These are phyloP conservation scores for Bugula neritina DNA, from an alignment of 2,888 invertebrate genomes.

Conservation along the genomic window DNA sequence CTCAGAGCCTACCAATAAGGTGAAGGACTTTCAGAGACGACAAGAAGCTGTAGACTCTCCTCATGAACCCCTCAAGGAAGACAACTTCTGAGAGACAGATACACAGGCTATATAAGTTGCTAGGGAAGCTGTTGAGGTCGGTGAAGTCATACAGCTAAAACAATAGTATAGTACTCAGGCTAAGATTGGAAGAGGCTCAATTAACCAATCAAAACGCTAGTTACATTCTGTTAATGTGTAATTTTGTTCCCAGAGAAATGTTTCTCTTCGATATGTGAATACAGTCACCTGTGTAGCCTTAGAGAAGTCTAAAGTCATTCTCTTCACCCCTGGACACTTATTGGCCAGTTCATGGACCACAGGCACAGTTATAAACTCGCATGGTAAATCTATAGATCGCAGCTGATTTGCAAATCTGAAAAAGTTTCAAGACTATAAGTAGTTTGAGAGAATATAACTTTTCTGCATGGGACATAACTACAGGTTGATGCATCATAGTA, in stretches of 20 bases:
- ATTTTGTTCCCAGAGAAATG: too few species aligned
- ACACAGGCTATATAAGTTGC: conserved; percentile 86
- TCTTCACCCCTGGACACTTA: conserved; percentile 58
- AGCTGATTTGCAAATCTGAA: conserved; percentile 74
- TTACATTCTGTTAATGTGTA: too few species aligned
- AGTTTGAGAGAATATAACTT: too few species aligned
- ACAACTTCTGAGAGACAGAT: conserved; percentile 98
- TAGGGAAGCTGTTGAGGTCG: conserved; percentile 96
- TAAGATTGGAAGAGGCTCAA: background rate
- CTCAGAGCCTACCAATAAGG: conserved; percentile 82
- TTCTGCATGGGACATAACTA: too few species aligned
- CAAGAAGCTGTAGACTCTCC: conserved; percentile 98
- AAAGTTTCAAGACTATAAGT: too few species aligned
- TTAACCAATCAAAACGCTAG: too few species aligned
- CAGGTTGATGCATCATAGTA: too few species aligned
- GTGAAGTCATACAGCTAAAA: conserved; percentile 88
- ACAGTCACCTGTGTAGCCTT: conserved; percentile 65
- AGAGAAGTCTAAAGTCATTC: conserved; percentile 90
- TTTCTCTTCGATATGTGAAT: too few species aligned
- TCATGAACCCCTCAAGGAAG: conserved; percentile 99
- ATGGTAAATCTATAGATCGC: conserved; percentile 85
- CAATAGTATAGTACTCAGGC: background rate
- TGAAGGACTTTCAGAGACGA: conserved; percentile 95
- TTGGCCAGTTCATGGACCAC: conserved; percentile 93
- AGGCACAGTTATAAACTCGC: conserved; percentile 91